Evolutionary conservation across 2,888 invertebrate genomes (phyloP), one percentile per base, ranked within the genome.

Genomic region (Chrysina gloriosa): DNA sequence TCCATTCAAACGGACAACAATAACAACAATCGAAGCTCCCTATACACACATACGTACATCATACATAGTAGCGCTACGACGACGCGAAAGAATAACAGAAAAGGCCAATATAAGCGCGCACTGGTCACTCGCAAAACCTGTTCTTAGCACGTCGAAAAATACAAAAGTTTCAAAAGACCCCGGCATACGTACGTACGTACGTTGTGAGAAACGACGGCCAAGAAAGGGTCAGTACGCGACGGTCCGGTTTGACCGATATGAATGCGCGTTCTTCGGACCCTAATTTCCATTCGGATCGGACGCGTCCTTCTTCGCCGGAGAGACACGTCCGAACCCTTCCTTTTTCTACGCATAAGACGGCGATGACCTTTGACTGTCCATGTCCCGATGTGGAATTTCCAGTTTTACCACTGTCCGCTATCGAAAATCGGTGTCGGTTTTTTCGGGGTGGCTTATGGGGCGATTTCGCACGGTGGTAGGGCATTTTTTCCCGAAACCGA

Each of bases 81-180:
- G n/a, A n/a, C n/a, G n/a, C n/a, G n/a, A n/a, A n/a, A n/a, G n/a
- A n/a, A n/a, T n/a, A n/a, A n/a, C n/a, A n/a, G n/a, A n/a, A 11
- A n/a, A 11, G 34, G 34, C 11, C 34, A 34, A 11, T n/a, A 34
- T 11, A 34, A n/a, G n/a, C n/a, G 11, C 47, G 67, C 42, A 68
- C 39, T 78, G 78, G 78, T 78, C 77, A 78, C 72, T 78, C 71
- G 45, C 11, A 67, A 77, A 80, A 80, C 79, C 79, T 79, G 80
- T 79, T 80, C 77, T 19, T n/a, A n/a, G n/a, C n/a, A n/a, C n/a
- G n/a, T n/a, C n/a, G n/a, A n/a, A n/a, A n/a, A n/a, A n/a, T n/a
- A n/a, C n/a, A n/a, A n/a, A n/a, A n/a, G n/a, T n/a, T n/a, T n/a
- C n/a, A n/a, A n/a, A n/a, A n/a, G n/a, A n/a, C n/a, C n/a, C n/a